Base-by-base conservation (phyloP, 1,140 invertebrate species). In the Cherax destructor region DNA sequence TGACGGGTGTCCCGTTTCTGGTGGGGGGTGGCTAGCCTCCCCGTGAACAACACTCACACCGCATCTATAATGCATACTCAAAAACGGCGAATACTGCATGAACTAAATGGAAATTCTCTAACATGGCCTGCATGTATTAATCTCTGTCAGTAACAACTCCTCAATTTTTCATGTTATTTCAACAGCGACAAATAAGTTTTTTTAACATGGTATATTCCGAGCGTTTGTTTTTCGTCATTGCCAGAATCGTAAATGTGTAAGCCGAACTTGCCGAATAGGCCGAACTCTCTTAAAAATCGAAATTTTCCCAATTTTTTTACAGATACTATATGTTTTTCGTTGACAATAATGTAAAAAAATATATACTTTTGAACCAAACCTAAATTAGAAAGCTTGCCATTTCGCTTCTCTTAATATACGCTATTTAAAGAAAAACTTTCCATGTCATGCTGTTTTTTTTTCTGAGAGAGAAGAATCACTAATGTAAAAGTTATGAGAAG, bases 21-120 rank as follows among this genome's bases (percentile, higher is more conserved):
- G 61, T 65, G 61, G 80, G 30, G n/a, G n/a, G n/a, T n/a, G n/a
- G 24, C 52, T 30, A 24, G 50, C 24, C 18, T 4, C 24, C 4
- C 69, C 85, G 77, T 78, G 72, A 86, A 61, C 85, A 86, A 86
- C 85, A 86, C 85, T 86, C 85, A 72, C 85, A 72, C 85, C 69
- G 7, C 85, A 86, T 86, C 76, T 86, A 86, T 86, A 86, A 86
- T 86, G 85, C 85, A 86, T 79, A 78, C 52, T 78, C 74, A 59
- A 86, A 86, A 86, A 79, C 85, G 85, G 41, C 85, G 85, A 61
- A 47, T 65, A 77, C 49, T 21, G 69, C 56, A 77, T 10, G 72
- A 77, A 52, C n/a, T 86, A 86, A 86, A 86, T 86, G 85, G 85
- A 86, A 86, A 86, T 86, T 86, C 85, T 86, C 72, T 78, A 86